Evolutionary conservation across 2,797 vertebrate species (phyloP).

Genomic region (Echeneis naucrates): DNA sequence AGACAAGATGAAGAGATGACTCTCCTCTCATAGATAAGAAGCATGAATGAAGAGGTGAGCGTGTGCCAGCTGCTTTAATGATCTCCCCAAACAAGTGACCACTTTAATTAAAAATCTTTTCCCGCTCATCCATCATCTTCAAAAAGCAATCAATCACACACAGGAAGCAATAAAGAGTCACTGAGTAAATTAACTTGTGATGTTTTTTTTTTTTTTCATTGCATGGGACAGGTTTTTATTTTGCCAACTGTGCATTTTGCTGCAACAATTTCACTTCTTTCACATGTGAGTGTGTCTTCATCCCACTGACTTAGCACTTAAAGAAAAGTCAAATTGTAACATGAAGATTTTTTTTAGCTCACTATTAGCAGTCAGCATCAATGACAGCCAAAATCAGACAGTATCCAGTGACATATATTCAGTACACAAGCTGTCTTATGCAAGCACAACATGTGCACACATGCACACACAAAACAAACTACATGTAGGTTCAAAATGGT

Average conservation of each 20-base stretch:
- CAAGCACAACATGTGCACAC: too few species aligned
- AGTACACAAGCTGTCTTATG: background rate
- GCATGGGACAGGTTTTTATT: background rate
- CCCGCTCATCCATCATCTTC: constrained; percentile 28
- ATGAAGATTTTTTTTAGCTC: background rate
- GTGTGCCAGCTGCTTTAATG: constrained; percentile 34
- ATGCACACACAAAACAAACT: background rate
- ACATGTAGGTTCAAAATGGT: background rate
- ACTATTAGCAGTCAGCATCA: background rate
- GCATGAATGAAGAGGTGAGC: constrained; percentile 13
- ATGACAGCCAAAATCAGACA: constrained; percentile 1
- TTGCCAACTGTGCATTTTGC: background rate
- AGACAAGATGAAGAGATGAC: constrained; percentile 19
- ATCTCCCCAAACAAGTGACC: constrained; percentile 30
- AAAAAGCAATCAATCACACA: constrained; percentile 38
- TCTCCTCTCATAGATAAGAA: background rate
- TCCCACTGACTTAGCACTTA: background rate
- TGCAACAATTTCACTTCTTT: background rate
- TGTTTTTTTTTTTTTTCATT: constrained; percentile 21
- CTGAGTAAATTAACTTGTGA: constrained; percentile 15
- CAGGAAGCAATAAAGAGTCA: constrained; percentile 21
- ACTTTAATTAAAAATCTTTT: constrained; percentile 38
- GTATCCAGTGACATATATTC: background rate
- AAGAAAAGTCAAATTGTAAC: background rate
- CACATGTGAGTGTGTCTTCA: background rate